Conservation (phyloP, 2,888 invertebrate species). For the Meloe dianella region DNA sequence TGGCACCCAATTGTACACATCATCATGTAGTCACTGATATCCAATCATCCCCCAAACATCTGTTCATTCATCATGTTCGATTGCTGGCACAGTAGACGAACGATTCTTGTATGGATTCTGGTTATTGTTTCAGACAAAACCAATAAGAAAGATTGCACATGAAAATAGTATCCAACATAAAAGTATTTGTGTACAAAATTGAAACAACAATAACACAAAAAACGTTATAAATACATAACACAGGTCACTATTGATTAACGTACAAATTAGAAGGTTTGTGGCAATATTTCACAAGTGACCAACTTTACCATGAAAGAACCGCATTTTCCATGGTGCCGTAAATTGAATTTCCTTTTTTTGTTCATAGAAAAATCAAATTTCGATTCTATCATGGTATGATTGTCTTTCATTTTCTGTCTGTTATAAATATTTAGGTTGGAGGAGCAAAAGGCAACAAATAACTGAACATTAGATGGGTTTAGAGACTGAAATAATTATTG, state of each 20-base stretch:
- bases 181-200: too few relatives aligned
- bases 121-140: background rate
- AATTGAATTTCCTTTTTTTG: background rate
- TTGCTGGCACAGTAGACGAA: background rate
- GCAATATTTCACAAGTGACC: background rate
- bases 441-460: background rate
- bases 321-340: background rate
- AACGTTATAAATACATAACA: background rate
- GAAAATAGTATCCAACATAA: too few relatives aligned
- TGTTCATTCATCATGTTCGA: background rate
- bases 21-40: background rate
- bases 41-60: background rate
- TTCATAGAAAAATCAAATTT: too few relatives aligned
- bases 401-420: background rate
- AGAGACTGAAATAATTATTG: background rate
- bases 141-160: background rate
- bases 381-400: background rate
- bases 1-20: conserved; percentile 1
- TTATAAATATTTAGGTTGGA: background rate
- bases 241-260: background rate
- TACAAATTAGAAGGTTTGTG: background rate
- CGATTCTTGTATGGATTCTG: background rate
- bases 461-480: background rate
- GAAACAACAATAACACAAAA: too few relatives aligned
- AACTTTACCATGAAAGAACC: background rate